A percentile compares a stretch with the other conserved stretches of the same genome.
Conservation (phyloP, 2,797 vertebrate species). For the Crax fasciolata region DNA sequence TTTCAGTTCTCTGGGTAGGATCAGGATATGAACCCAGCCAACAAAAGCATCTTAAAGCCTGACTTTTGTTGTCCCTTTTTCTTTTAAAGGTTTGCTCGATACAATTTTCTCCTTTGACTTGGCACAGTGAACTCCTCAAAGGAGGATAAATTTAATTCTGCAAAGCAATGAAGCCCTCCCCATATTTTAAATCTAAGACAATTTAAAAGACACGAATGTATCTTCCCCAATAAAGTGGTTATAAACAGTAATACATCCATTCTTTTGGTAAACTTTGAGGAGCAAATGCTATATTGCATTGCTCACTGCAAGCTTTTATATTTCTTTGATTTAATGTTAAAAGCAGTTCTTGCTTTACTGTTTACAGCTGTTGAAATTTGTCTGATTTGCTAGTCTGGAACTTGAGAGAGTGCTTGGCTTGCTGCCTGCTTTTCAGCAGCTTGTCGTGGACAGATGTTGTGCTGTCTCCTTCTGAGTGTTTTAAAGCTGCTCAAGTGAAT, state of each 20-base stretch:
- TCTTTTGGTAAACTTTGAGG: constrained; percentile 4
- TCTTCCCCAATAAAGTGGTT: not conserved
- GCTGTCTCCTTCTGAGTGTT: constrained; percentile 60
- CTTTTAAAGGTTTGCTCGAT: not conserved
- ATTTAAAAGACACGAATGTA: not conserved
- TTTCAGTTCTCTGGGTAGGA: not conserved
- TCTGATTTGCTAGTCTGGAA: constrained; percentile 44
- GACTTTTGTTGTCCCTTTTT: not conserved
- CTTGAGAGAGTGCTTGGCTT: constrained; percentile 56
- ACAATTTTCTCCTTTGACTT: not conserved
- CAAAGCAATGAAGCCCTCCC: not conserved
- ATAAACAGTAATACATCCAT: not conserved
- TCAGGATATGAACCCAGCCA: not conserved
- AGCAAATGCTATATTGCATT: not conserved
- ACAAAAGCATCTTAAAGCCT: not conserved
- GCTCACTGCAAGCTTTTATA: not conserved
- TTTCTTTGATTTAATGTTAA: constrained; percentile 49
- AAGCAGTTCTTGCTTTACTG: constrained; percentile 20
- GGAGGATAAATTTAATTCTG: not conserved
- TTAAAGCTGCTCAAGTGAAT: constrained; percentile 68
- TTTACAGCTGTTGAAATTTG: constrained; percentile 49
- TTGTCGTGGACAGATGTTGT: constrained; percentile 72
- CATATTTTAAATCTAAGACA: not conserved
- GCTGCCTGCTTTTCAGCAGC: constrained; percentile 64
- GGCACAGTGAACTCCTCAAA: not conserved